phyloP scores from a whole-genome alignment of 2,797 vertebrate genomes.

The Parambassis ranga region DNA sequence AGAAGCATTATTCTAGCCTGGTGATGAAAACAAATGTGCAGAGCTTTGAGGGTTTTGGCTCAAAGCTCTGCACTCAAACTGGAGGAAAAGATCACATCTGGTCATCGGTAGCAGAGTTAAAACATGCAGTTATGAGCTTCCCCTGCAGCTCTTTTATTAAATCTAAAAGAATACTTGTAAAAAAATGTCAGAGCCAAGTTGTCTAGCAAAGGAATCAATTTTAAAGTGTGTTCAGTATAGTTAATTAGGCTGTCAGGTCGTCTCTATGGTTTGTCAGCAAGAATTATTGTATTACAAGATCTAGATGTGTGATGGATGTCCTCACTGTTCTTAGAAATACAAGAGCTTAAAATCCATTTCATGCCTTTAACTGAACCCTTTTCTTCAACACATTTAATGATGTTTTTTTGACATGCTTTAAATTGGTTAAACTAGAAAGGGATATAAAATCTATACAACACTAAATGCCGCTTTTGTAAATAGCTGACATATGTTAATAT shows the following conservation, averaged over 20 bases:
- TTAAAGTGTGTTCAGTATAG: background rate
- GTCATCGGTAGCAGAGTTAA: background rate
- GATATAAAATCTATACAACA: too few species aligned
- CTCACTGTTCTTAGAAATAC: background rate
- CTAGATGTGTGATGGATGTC: conserved; percentile 7
- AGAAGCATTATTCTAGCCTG: conserved; percentile 32
- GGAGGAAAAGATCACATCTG: background rate
- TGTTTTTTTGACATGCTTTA: too few species aligned
- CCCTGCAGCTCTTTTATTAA: background rate
- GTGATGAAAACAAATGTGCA: conserved; percentile 38
- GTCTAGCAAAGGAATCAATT: background rate
- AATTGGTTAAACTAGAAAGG: conserved; percentile 25
- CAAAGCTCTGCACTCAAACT: background rate
- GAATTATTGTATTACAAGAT: conserved; percentile 4
- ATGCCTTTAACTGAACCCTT: conserved; percentile 8
- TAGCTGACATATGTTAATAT: too few species aligned
- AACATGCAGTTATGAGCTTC: background rate
- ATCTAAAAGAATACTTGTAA: background rate
- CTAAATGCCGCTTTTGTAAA: too few species aligned
- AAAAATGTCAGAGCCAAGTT: background rate
- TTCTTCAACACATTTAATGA: conserved; percentile 28
- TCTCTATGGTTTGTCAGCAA: conserved; percentile 2
- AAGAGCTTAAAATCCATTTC: conserved; percentile 3
- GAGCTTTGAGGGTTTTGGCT: background rate
- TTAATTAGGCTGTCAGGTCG: conserved; percentile 8